phyloP scores from a whole-genome alignment of 2,797 vertebrate species.

The Xyrichtys novacula region DNA sequence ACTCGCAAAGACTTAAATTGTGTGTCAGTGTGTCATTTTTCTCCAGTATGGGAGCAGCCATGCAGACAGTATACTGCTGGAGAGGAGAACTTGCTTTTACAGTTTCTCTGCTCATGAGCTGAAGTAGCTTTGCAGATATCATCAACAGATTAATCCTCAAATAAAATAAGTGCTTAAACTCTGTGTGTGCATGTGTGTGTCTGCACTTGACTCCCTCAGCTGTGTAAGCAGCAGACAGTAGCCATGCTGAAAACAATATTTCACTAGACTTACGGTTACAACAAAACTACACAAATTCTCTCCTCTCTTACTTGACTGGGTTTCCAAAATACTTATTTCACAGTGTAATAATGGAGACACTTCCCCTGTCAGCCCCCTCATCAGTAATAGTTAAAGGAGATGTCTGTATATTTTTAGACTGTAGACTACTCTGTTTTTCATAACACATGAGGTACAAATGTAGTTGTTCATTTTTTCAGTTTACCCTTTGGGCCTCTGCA shows the following conservation, averaged over 20 bases:
- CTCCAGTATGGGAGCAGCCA: constrained; percentile 46
- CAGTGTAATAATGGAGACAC: not conserved
- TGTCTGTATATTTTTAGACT: no score
- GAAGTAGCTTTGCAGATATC: not conserved
- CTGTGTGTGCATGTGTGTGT: constrained; percentile 6
- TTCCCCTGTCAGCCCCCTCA: not conserved
- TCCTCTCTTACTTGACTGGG: not conserved
- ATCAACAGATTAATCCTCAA: constrained; percentile 1
- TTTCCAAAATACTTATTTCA: not conserved
- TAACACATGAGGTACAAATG: no score
- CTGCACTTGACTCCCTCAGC: constrained; percentile 28
- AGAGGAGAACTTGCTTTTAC: constrained; percentile 2
- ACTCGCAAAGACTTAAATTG: constrained; percentile 3
- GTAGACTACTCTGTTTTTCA: no score
- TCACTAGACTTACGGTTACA: constrained; percentile 5
- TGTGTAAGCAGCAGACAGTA: constrained; percentile 42
- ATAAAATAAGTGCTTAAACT: constrained; percentile 2
- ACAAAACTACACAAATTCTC: constrained; percentile 22
- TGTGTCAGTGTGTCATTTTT: constrained; percentile 9
- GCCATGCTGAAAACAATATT: constrained; percentile 17
- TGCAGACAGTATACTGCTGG: constrained; percentile 17
- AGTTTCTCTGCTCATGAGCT: constrained; percentile 6
- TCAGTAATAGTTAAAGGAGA: not conserved
- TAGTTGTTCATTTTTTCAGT: no score
- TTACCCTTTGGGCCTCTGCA: no score